Base-by-base conservation (phyloP, 2,797 vertebrate species). In the Chaunax sp. region DNA sequence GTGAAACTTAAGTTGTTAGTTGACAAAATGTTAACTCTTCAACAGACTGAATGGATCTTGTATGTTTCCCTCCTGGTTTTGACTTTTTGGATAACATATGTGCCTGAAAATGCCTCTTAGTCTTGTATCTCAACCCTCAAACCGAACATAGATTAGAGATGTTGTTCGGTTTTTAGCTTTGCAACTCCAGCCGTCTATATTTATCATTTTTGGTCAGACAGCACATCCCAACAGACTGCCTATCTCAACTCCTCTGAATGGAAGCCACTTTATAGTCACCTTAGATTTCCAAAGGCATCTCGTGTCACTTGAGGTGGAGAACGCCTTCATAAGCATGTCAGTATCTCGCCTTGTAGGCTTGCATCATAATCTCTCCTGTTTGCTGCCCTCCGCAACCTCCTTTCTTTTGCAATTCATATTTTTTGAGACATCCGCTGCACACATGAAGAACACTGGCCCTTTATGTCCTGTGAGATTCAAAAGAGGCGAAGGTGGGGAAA, bases 221-320 rank as follows among this genome's bases (percentile, higher is more conserved):
- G 78, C 58, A 68, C 33, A 77, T 80, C 77, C 74, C 77, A 52
- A 44, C 53, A 72, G 51, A 19, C 64, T 0, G 9, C 30, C 57
- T 60, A 12, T 41, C 64, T 60, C 54, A 35, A 35, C 73, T 60
- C 52, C 55, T 63, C 59, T 69, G 64, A 83, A 78, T 68, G 52
- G 25, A 62, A 68, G 61, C 71, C 68, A 68, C 80, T 80, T 87
- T 66, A 70, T 12, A 76, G 78, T 82, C 80, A 71, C 82, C 71
- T 81, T 55, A 73, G 53, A 78, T 63, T 79, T 85, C 85, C 88
- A 89, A 91, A 91, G 82, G 64, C 69, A 47, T 63, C 9, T 18
- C 13, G 55, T 81, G 83, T 80, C 81, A 77, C 77, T 69, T 23
- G 64, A 79, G 65, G 63, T 56, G 37, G 68, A 80, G 82, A 89